phyloP scores from a whole-genome alignment of 1,140 invertebrate species.

The Leptinotarsa defecta region DNA sequence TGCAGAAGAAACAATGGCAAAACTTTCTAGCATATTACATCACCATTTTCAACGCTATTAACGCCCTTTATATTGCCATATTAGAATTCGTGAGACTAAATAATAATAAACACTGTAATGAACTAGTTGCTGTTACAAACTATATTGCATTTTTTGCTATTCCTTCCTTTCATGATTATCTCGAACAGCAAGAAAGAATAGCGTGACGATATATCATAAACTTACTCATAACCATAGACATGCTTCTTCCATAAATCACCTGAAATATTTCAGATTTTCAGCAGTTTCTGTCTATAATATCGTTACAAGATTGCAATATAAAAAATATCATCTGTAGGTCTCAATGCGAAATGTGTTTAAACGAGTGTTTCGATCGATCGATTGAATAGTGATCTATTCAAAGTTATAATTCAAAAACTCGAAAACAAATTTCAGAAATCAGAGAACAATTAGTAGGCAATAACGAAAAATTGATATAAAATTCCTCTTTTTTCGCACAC shows the following conservation, averaged over 20 bases:
- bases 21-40: neutral
- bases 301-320: neutral
- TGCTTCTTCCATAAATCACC: constrained; percentile 7
- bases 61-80: neutral
- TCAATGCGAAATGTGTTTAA: too few relatives aligned
- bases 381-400: too few relatives aligned
- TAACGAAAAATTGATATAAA: too few relatives aligned
- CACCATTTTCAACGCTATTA: neutral
- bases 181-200: constrained; percentile 1
- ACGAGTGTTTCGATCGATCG: too few relatives aligned
- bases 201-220: constrained; percentile 17
- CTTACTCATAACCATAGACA: constrained; percentile 19
- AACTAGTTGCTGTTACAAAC: constrained; percentile 11
- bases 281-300: neutral
- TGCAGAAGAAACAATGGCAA: neutral
- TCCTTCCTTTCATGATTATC: constrained; percentile 6
- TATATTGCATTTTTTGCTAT: constrained; percentile 3
- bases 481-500: too few relatives aligned
- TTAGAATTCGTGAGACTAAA: neutral
- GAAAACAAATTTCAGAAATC: too few relatives aligned
- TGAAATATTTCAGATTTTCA: constrained; percentile 8
- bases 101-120: neutral
- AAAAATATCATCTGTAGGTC: too few relatives aligned
- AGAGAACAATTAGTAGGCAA: too few relatives aligned
- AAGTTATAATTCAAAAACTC: too few relatives aligned